Evolutionary conservation across 2,888 invertebrate species (phyloP), one percentile per base, ranked within the genome.

Genomic region (Lapara coniferarum): DNA sequence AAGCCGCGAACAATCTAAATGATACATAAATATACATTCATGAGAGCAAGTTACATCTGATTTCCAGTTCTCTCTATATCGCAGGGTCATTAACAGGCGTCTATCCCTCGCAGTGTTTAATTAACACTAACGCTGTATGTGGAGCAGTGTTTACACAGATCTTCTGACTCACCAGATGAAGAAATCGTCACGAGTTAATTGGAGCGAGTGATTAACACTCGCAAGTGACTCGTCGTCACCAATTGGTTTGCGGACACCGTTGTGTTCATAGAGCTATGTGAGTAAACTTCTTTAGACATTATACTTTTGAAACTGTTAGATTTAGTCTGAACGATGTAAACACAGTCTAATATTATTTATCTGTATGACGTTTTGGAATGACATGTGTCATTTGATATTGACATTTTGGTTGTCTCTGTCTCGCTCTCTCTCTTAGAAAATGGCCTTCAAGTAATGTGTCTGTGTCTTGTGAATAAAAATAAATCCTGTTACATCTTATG

Each of bases 121-220:
- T 63, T 63, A 63, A 46, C 63, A 49, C 19, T 59, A 37, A n/a
- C 59, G 10, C 16, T 25, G 37, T 37, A 49, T 49, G 19, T 59
- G 44, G 10, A 46, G 49, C 49, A 49, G 46, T 63, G 49, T 63
- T 63, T 63, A 19, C 19, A 49, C 63, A 63, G 63, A 46, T 13
- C 49, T n/a, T 6, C 46, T 63, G 59, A 63, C 63, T 46, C 10
- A 46, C 4, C 4, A 37, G 7, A 37, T 8, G 25, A 2, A 25
- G 25, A 37, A 6, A 37, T 7, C 37, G 37, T 19, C 16, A 19
- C 10, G 8, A 10, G 19, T 55, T 10, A 55, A 55, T 19, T 55
- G 19, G 55, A 55, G 19, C 46, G 7, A 10, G 12, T 63, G 49
- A 63, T 46, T 49, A 49, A 63, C 16, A 13, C 8, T 6, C n/a